Percentiles rank a stretch among this genome's conserved stretches.
These are phyloP conservation scores for Heliconius congener DNA, from an alignment of 1,140 invertebrate genomes.

Conservation along the genomic window DNA sequence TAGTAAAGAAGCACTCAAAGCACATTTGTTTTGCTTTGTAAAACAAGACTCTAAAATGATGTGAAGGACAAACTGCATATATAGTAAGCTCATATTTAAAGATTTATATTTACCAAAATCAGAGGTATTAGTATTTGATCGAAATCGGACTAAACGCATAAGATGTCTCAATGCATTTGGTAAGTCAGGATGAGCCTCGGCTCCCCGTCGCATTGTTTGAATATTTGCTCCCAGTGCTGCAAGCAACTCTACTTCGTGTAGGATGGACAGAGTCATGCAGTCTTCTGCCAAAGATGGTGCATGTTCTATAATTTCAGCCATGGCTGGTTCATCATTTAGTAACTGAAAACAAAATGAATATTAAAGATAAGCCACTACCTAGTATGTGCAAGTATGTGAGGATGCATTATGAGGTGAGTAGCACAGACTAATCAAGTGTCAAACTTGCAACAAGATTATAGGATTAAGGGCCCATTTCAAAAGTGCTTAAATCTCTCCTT, in stretches of 20 bases:
- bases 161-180: slow-evolving; percentile 63
- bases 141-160: slow-evolving; percentile 54
- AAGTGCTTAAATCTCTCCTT: too few relatives aligned
- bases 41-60: too few relatives aligned
- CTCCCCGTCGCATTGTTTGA: slow-evolving; percentile 70
- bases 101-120: slow-evolving; percentile 54
- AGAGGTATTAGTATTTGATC: slow-evolving; percentile 48
- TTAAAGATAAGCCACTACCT: background rate
- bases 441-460: too few relatives aligned
- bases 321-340: slow-evolving; percentile 70
- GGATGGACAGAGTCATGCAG: slow-evolving; percentile 67
- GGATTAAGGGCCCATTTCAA: too few relatives aligned
- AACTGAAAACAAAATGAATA: slow-evolving; percentile 49
- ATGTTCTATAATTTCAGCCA: slow-evolving; percentile 69
- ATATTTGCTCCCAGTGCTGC: slow-evolving; percentile 70
- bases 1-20: too few relatives aligned
- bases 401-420: too few relatives aligned
- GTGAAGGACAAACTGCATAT: too few relatives aligned
- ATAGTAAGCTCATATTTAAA: background rate
- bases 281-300: slow-evolving; percentile 66
- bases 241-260: slow-evolving; percentile 72
- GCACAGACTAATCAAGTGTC: too few relatives aligned
- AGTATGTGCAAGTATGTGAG: background rate
- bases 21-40: too few relatives aligned
- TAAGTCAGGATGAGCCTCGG: slow-evolving; percentile 63